Conservation (phyloP, 2,113 vertebrate genomes). For the Regulus satrapa region DNA sequence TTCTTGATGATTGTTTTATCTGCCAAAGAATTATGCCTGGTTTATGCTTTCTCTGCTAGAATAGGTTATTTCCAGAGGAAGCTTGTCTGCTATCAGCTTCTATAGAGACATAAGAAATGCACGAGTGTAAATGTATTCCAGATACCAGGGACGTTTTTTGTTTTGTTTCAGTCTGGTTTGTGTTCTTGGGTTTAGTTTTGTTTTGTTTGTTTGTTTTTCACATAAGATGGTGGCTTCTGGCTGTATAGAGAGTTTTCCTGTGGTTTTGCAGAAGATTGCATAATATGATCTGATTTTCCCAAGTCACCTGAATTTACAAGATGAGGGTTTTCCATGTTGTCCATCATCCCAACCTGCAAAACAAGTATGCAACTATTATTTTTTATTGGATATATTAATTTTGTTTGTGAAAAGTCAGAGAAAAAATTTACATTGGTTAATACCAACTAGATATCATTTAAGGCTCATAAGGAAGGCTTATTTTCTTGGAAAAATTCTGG, state of each 20-base stretch:
- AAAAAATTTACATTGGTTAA: background rate
- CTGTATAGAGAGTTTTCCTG: background rate
- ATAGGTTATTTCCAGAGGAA: background rate
- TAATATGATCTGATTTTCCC: background rate
- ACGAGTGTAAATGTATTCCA: background rate
- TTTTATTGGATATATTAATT: background rate
- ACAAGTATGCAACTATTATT: background rate
- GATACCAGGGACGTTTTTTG: background rate
- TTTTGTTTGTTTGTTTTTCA: background rate
- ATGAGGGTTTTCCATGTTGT: background rate
- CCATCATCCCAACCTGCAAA: background rate
- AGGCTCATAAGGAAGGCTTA: background rate
- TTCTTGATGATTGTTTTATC: background rate
- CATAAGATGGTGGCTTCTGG: background rate
- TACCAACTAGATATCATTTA: background rate
- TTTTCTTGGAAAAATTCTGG: background rate
- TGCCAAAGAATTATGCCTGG: background rate
- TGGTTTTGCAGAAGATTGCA: background rate
- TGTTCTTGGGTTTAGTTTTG: background rate
- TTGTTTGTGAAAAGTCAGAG: background rate
- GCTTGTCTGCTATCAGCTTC: background rate
- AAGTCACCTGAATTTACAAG: background rate
- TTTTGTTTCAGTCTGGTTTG: background rate
- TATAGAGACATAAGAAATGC: background rate
- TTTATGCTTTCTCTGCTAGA: background rate